Evolutionary conservation across 2,113 vertebrate genomes (phyloP), one percentile per base, ranked within the genome.

Genomic region (Lipophrys pholis): DNA sequence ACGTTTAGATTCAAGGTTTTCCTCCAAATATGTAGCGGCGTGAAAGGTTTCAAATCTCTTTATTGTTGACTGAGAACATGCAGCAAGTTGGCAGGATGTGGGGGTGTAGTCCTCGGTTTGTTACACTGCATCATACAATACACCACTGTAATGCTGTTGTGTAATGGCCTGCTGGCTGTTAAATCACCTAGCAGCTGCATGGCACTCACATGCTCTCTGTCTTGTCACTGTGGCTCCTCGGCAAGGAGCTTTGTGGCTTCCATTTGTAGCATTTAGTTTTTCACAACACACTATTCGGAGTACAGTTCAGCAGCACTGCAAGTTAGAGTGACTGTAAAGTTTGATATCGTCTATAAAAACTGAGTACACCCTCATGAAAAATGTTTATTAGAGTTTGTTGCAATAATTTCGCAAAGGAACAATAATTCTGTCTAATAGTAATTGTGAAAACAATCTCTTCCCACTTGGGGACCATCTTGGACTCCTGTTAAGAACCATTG

Each of bases 111-210:
- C 83, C 78, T 78, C 76, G 38, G 78, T 35, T 72, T 58, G 77
- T 80, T 77, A 73, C 78, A 61, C 81, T 71, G 60, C 69, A 66
- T 78, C 78, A 64, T 42, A 90, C 87, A 89, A 89, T 83, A 74
- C 87, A 35, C 50, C 80, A 85, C 83, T 88, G 88, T 90, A 73
- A 81, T 45, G 70, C 73, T 81, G 80, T 72, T 82, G 83, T 86
- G 76, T 76, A 86, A 71, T 75, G 81, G 56, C 60, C 71, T 51
- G 40, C 79, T 78, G 64, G 49, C 40, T 66, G 80, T 83, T 68
- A 73, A 89, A 83, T 87, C 81, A 81, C 60, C 61, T 12, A 78
- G 77, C 83, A 88, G 89, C 85, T 87, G 87, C 73, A 16, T 42
- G 54, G 59, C 58, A 17, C 59, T 52, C 43, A 36, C 42, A 42